phyloP scores from a whole-genome alignment of 2,797 vertebrate species.

The Ciconia nigra region DNA sequence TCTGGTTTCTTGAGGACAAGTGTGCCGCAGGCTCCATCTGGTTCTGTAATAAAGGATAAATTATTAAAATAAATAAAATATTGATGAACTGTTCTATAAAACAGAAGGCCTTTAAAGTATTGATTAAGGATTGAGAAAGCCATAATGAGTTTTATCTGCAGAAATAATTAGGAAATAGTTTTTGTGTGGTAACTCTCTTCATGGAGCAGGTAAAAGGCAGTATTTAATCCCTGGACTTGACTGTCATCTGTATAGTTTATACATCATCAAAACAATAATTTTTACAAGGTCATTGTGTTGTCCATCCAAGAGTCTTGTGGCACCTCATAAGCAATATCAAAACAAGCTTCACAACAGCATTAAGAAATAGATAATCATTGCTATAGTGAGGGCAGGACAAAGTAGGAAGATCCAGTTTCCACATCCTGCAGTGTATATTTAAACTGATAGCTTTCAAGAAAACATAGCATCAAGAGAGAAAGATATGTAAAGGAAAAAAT shows the following conservation, averaged over 20 bases:
- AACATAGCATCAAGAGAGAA: background rate
- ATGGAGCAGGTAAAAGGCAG: background rate
- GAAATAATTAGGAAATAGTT: conserved; percentile 52
- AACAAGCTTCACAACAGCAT: background rate
- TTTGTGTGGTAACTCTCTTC: background rate
- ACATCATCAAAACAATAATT: background rate
- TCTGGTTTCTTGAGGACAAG: conserved; percentile 63
- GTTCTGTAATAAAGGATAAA: conserved; percentile 72
- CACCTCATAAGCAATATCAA: background rate
- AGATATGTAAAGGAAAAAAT: background rate
- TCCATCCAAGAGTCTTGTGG: background rate
- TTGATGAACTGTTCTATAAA: conserved; percentile 75
- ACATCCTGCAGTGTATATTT: background rate
- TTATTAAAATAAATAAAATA: conserved; percentile 78
- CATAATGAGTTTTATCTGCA: conserved; percentile 66
- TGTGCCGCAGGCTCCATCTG: conserved; percentile 61
- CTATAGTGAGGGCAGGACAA: background rate
- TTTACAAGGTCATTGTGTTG: background rate
- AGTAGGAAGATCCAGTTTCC: background rate
- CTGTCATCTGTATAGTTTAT: background rate
- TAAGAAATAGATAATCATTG: background rate
- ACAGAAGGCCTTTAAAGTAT: conserved; percentile 72
- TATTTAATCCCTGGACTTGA: background rate
- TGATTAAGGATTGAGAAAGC: conserved; percentile 73
- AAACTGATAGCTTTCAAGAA: background rate